Evolutionary conservation across 2,797 vertebrate species (phyloP).

Genomic region (Lophius americanus): DNA sequence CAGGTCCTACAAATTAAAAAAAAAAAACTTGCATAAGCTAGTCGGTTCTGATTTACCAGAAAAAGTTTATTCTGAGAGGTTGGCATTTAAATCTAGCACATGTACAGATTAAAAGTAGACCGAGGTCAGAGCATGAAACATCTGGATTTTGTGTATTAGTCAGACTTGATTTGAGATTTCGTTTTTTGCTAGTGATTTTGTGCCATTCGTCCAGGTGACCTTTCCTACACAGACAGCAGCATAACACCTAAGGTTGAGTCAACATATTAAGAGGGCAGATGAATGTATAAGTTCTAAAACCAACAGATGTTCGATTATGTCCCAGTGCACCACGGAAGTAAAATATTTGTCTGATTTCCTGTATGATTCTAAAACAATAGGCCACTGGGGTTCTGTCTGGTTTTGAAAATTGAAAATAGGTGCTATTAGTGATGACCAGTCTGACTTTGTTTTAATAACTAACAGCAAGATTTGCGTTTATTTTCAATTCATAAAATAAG

Average conservation of each 20-base stretch:
- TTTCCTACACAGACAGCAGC: constrained; percentile 41
- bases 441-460: not conserved
- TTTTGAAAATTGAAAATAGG: not conserved
- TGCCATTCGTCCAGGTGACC: constrained; percentile 33
- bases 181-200: constrained; percentile 45
- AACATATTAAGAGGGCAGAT: constrained; percentile 32
- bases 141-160: constrained; percentile 39
- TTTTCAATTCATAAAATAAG: not conserved
- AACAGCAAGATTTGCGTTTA: too few relatives aligned
- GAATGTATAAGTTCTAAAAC: constrained; percentile 14
- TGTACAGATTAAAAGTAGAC: constrained; percentile 28
- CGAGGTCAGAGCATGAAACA: constrained; percentile 49
- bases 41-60: constrained; percentile 22
- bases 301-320: constrained; percentile 12
- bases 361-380: not conserved
- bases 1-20: constrained; percentile 31
- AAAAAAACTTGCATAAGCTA: constrained; percentile 36
- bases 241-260: constrained; percentile 30
- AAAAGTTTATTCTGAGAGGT: constrained; percentile 27
- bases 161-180: constrained; percentile 53
- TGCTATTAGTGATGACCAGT: not conserved
- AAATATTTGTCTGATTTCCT: not conserved
- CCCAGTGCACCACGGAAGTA: not conserved
- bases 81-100: constrained; percentile 52
- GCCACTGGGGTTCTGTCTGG: not conserved